phyloP scores from a whole-genome alignment of 2,113 vertebrate genomes.

The Mirza zaza region DNA sequence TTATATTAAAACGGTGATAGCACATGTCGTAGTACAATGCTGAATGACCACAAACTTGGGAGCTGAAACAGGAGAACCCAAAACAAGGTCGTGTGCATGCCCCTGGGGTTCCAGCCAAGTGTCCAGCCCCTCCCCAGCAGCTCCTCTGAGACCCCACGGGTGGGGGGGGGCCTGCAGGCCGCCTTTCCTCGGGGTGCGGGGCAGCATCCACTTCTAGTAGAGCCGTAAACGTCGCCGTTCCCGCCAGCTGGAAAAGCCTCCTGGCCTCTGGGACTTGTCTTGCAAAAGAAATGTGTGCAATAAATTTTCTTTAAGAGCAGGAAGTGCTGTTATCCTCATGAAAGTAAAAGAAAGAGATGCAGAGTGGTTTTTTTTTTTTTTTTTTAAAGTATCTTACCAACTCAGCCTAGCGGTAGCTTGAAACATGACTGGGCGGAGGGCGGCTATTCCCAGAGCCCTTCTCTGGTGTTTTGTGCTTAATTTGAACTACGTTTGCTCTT shows the following conservation, averaged over 20 bases:
- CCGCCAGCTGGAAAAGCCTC: constrained; percentile 68
- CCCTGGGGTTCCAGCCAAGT: background rate
- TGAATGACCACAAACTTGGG: background rate
- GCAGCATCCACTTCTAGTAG: background rate
- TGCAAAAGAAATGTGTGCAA: constrained; percentile 70
- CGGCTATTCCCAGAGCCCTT: background rate
- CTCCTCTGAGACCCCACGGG: rapidly evolving
- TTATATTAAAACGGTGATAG: background rate
- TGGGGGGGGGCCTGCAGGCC: background rate
- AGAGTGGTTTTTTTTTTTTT: background rate
- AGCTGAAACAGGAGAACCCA: background rate
- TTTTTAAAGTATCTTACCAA: constrained; percentile 26
- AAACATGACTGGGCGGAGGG: background rate
- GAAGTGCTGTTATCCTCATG: constrained; percentile 69
- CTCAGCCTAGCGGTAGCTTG: background rate
- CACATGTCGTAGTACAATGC: background rate
- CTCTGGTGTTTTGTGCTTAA: background rate
- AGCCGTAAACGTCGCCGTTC: constrained; percentile 8
- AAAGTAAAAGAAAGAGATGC: constrained; percentile 62
- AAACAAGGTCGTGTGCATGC: background rate
- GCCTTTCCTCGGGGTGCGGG: background rate
- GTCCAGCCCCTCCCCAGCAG: background rate
- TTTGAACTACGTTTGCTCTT: constrained; percentile 48
- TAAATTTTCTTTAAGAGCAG: constrained; percentile 78
- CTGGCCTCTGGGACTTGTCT: constrained; percentile 74